Conservation (phyloP, 2,113 vertebrate species). For the Aplodontia rufa region DNA sequence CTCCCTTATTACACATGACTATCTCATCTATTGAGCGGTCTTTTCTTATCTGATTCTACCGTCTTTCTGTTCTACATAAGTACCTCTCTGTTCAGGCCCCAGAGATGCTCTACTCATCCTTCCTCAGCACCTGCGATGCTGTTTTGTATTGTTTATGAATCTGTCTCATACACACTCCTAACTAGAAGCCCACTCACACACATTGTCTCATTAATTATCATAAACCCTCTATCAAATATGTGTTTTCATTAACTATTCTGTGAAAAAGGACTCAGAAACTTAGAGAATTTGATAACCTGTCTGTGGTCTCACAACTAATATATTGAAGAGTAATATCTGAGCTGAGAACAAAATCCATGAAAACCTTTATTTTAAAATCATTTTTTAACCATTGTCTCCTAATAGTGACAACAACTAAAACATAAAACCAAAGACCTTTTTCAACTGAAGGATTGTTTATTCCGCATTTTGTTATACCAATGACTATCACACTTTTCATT, state of each 20-base stretch:
- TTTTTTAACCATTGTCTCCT: not conserved
- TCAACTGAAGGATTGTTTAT: not conserved
- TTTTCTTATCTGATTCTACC: not conserved
- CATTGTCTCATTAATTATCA: not conserved
- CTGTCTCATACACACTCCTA: not conserved
- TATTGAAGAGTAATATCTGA: not conserved
- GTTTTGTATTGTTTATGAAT: not conserved
- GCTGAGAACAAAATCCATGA: not conserved
- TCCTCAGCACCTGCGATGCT: not conserved
- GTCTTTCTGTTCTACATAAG: not conserved
- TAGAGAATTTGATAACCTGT: not conserved
- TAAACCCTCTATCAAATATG: not conserved
- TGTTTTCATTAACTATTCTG: not conserved
- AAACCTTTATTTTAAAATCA: conserved; percentile 4
- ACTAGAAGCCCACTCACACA: not conserved
- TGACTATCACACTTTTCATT: not conserved
- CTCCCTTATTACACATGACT: not conserved
- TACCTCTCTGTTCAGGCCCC: not conserved
- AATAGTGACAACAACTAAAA: not conserved
- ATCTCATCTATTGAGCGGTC: not conserved
- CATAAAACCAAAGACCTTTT: not conserved
- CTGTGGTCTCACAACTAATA: not conserved
- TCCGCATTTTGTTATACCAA: not conserved
- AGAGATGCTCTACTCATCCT: no score
- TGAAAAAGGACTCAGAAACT: not conserved